Evolutionary conservation across 2,797 vertebrate species (phyloP).

Genomic region (Poliocrania exsul): DNA sequence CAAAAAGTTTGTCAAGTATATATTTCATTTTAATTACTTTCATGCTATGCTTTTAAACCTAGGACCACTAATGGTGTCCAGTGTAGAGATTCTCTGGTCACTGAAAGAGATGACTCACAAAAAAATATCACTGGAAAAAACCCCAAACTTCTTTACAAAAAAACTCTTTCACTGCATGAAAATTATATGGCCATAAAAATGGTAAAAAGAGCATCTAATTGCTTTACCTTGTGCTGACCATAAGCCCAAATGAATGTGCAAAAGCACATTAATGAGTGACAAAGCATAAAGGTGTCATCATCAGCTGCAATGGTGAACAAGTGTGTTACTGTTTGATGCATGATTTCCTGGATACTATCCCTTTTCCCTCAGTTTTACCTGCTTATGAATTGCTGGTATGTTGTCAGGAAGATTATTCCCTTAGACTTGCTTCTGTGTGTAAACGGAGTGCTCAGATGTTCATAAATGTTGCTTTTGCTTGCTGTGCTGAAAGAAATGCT

Average conservation of each 20-base stretch:
- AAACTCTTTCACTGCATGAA: background rate
- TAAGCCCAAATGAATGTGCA: background rate
- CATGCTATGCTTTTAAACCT: background rate
- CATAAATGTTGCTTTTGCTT: background rate
- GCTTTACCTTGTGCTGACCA: background rate
- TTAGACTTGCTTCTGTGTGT: background rate
- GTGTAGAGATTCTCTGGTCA: background rate
- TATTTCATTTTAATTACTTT: background rate
- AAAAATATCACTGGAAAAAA: background rate
- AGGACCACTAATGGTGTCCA: background rate
- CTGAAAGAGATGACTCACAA: background rate
- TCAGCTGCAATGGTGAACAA: background rate
- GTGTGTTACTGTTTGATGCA: background rate
- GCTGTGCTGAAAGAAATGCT: background rate
- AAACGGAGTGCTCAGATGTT: background rate
- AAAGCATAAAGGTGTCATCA: background rate
- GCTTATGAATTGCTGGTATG: background rate
- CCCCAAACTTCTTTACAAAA: background rate
- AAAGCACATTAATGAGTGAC: background rate
- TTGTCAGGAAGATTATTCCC: background rate
- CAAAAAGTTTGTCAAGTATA: background rate
- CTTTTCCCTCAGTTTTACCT: background rate
- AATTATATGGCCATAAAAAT: background rate
- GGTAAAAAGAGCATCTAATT: background rate
- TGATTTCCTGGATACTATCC: background rate